These are phyloP conservation scores for Psilanteris sp. DNA, from an alignment of 1,140 invertebrate genomes.

Conservation along the genomic window DNA sequence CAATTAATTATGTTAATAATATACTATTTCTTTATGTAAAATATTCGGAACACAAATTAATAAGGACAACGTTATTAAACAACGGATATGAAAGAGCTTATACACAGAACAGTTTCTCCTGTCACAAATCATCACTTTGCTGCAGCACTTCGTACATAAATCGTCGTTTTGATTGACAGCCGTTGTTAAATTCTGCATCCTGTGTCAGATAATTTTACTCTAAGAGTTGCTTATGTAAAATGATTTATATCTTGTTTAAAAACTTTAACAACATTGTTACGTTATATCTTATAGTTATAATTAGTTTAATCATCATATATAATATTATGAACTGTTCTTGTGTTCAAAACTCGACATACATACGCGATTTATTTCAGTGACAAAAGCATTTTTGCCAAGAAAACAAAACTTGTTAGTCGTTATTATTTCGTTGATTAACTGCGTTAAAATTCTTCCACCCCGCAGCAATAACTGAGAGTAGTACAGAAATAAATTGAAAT, in stretches of 20 bases:
- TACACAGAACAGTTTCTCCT: no score
- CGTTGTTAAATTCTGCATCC: slow-evolving; percentile 31
- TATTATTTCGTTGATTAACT: slow-evolving; percentile 15
- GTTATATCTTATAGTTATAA: slow-evolving; percentile 12
- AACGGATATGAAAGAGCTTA: no score
- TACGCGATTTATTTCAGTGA: background rate
- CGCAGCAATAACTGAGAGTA: slow-evolving; percentile 8
- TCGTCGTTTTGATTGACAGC: slow-evolving; percentile 32
- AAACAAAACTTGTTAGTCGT: background rate
- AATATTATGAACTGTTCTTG: slow-evolving; percentile 6
- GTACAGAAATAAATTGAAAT: slow-evolving; percentile 7
- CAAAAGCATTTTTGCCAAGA: background rate
- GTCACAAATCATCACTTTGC: slow-evolving; percentile 33
- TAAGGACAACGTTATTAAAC: no score
- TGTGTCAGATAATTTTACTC: slow-evolving; percentile 21
- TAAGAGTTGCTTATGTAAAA: slow-evolving; percentile 19
- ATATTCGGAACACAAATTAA: no score
- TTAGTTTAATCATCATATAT: slow-evolving; percentile 4
- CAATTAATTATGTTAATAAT: no score
- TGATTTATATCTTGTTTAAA: slow-evolving; percentile 44
- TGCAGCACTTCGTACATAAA: slow-evolving; percentile 22
- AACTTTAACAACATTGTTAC: slow-evolving; percentile 14
- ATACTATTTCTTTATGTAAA: no score
- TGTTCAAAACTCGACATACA: slow-evolving; percentile 5
- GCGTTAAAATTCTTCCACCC: slow-evolving; percentile 7